These are phyloP conservation scores for Cephus pulcher DNA, from an alignment of 2,888 invertebrate species.

Conservation along the genomic window DNA sequence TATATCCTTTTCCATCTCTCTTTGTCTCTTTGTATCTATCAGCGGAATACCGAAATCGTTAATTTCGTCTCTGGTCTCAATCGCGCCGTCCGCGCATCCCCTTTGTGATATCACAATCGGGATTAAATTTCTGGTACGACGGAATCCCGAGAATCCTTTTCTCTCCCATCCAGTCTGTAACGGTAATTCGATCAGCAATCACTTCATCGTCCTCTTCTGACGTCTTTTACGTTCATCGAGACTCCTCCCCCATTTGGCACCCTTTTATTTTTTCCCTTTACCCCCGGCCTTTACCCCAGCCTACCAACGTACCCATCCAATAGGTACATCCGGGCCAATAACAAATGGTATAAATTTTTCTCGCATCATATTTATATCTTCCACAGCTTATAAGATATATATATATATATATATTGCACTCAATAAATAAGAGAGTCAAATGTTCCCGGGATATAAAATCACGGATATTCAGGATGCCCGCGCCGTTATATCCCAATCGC, in stretches of 20 bases:
- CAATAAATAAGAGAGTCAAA: neutral
- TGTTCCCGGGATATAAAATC: neutral
- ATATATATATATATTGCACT: conserved; percentile 15
- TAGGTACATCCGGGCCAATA: neutral
- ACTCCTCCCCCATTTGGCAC: neutral
- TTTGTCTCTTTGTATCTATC: neutral
- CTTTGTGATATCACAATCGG: conserved; percentile 12
- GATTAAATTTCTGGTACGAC: conserved; percentile 43
- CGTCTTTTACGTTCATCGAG: neutral
- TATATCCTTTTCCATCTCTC: neutral
- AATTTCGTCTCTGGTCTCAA: conserved; percentile 9
- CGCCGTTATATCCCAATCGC: neutral
- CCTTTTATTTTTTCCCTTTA: conserved; percentile 18
- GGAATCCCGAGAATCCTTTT: conserved; percentile 41
- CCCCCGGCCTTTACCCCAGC: too few species aligned
- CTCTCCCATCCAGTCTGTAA: conserved; percentile 15
- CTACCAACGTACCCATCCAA: neutral
- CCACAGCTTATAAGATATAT: conserved; percentile 9
- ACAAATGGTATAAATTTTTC: neutral
- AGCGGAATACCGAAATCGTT: neutral
- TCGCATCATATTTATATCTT: neutral
- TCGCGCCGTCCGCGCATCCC: neutral
- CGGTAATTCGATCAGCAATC: conserved; percentile 45
- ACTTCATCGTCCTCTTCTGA: conserved; percentile 8
- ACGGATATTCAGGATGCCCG: neutral